Evolutionary conservation across 1,140 invertebrate genomes (phyloP).

Genomic region (Mycetomoellerius zeteki): DNA sequence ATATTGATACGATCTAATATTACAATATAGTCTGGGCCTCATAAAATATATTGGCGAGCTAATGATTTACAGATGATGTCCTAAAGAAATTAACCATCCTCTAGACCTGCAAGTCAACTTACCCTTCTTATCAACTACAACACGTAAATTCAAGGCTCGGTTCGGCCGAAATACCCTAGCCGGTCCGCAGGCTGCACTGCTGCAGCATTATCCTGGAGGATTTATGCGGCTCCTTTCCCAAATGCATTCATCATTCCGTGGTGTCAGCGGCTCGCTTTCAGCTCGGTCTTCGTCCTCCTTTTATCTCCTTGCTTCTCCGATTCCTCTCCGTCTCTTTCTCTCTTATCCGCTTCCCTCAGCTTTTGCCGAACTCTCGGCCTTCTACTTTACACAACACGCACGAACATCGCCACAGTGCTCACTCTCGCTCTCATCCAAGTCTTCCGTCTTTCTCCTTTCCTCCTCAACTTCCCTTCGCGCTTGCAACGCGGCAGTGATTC

Average conservation of each 20-base stretch:
- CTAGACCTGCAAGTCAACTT: conserved; percentile 4
- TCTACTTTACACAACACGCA: conserved; percentile 58
- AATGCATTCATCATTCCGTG: conserved; percentile 81
- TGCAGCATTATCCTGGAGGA: conserved; percentile 70
- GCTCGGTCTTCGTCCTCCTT: conserved; percentile 50
- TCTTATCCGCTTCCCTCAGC: neutral
- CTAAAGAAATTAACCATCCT: neutral
- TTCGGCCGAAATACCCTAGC: conserved; percentile 35
- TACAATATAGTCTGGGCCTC: neutral
- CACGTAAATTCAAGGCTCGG: conserved; percentile 68
- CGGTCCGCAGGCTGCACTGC: conserved; percentile 47
- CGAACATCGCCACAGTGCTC: conserved; percentile 26
- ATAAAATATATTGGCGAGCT: neutral
- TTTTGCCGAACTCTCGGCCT: conserved; percentile 61
- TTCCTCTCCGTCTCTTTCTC: conserved; percentile 6
- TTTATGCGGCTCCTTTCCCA: conserved; percentile 78
- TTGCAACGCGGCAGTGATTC: neutral
- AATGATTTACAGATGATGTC: conserved; percentile 14
- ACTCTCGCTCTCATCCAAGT: conserved; percentile 57
- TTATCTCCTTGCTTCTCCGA: conserved; percentile 38
- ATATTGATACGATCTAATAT: neutral
- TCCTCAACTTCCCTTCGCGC: neutral
- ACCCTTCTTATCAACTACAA: conserved; percentile 55
- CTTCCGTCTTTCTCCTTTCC: neutral
- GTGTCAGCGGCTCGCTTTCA: conserved; percentile 78